Base-by-base conservation (phyloP, 1,140 invertebrate genomes). In the Macrosteles quadrilineatus region DNA sequence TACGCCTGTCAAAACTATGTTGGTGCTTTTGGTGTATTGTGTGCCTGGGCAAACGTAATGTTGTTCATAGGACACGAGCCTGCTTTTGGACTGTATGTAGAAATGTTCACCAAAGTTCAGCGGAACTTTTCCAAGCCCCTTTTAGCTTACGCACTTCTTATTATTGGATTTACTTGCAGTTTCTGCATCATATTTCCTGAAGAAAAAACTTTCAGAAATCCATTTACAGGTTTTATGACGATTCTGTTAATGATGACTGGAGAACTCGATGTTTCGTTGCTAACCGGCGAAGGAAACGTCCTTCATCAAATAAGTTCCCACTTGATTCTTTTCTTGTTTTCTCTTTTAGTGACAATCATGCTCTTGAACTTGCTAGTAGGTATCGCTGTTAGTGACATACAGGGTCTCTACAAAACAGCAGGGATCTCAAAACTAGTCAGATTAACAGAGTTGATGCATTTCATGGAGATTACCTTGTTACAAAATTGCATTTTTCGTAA, bases 241-340 rank as follows among this genome's bases (percentile, higher is more conserved):
- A 91, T 93, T 0, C 78, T 94, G 45, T 91, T 93, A 0, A 94
- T 95, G 91, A 95, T 95, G 92, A 94, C 93, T 1, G 93, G 93
- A 0, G 93, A 95, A 78, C 79, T 92, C 64, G 89, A 91, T 74
- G 83, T 91, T 32, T 88, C 89, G 67, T 80, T 91, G 19, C 77
- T 91, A 1, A n/a, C 6, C 36, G 36, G 36, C 36, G 17, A 17
- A 9, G 17, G 17, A 40, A 40, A 40, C 17, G 36, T 40, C 17
- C 17, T 40, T 9, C 36, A 9, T 6, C 6, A 40, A 6, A 17
- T 40, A 6, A 40, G 36, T 17, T 6, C 36, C 17, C 36, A 40
- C 17, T 9, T 40, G 6, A 40, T 17, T 40, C 17, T 9, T 17
- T 6, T 40, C 6, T 40, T 40, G 17, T 40, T 40, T 40, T 40